These are phyloP conservation scores for Cataglyphis rosenhaueri DNA, from an alignment of 2,888 invertebrate genomes.

Conservation along the genomic window DNA sequence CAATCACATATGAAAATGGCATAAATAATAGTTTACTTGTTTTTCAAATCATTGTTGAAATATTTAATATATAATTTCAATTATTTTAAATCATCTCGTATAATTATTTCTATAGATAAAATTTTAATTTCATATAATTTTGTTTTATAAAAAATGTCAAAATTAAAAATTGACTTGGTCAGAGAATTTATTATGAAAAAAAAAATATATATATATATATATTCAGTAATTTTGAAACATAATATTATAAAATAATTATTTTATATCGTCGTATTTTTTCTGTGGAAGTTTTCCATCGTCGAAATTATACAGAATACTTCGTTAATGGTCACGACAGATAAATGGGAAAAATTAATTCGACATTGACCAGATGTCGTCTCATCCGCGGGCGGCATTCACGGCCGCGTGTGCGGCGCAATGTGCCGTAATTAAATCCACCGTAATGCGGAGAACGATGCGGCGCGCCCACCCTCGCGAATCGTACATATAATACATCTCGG, in stretches of 20 bases:
- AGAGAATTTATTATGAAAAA: not conserved
- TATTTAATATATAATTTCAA: not conserved
- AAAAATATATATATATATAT: not conserved
- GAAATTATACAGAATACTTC: constrained; percentile 4
- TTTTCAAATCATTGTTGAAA: not conserved
- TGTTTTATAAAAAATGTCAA: not conserved
- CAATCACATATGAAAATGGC: not conserved
- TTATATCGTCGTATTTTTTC: not conserved
- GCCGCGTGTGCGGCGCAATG: constrained; percentile 38
- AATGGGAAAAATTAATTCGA: constrained; percentile 47
- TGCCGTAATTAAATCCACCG: constrained; percentile 69
- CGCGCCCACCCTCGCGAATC: constrained; percentile 20
- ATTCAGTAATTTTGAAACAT: not conserved
- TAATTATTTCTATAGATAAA: not conserved
- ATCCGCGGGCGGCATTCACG: constrained; percentile 18
- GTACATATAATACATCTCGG: constrained; percentile 58
- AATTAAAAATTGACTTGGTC: not conserved
- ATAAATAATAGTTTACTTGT: not conserved
- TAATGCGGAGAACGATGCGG: constrained; percentile 50
- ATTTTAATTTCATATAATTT: not conserved
- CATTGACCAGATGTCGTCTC: constrained; percentile 44
- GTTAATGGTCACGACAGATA: not conserved
- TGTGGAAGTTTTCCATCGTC: not conserved
- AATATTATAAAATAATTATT: not conserved
- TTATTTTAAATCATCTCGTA: not conserved